phyloP scores from a whole-genome alignment of 2,113 vertebrate species.

The Podarcis muralis region DNA sequence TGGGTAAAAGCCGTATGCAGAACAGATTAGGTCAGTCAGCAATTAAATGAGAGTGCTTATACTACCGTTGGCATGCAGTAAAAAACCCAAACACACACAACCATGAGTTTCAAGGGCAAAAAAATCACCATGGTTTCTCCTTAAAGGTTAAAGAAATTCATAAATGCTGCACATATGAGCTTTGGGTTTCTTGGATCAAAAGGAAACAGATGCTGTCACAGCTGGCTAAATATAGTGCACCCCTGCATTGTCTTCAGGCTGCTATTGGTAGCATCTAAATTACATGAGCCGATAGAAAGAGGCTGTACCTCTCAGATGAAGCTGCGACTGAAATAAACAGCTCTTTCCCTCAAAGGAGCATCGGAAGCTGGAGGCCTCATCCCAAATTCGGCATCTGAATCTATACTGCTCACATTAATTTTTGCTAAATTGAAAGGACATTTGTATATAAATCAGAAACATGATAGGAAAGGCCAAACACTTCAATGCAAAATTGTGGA shows the following conservation, averaged over 20 bases:
- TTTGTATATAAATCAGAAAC: background rate
- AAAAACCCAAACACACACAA: background rate
- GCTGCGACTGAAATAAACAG: slow-evolving; percentile 50
- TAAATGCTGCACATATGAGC: slow-evolving; percentile 26
- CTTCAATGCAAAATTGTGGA: background rate
- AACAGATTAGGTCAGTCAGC: slow-evolving; percentile 39
- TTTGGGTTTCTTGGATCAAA: slow-evolving; percentile 6
- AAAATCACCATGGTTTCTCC: background rate
- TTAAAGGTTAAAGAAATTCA: slow-evolving; percentile 35
- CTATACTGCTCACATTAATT: background rate
- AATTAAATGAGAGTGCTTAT: background rate
- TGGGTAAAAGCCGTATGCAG: slow-evolving; percentile 12
- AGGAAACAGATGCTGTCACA: slow-evolving; percentile 29
- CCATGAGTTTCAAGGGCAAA: slow-evolving; percentile 48
- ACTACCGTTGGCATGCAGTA: background rate
- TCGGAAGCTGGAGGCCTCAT: slow-evolving; percentile 59
- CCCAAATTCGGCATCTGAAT: background rate
- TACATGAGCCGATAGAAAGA: background rate
- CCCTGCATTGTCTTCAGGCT: slow-evolving; percentile 22
- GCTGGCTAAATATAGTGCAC: slow-evolving; percentile 66
- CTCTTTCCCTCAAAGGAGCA: fast-evolving
- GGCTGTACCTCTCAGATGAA: background rate
- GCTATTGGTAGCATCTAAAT: slow-evolving; percentile 35
- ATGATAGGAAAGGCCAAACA: background rate
- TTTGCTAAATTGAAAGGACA: background rate